Conservation (phyloP, 2,797 vertebrate species). For the Arnoldichthys spilopterus region DNA sequence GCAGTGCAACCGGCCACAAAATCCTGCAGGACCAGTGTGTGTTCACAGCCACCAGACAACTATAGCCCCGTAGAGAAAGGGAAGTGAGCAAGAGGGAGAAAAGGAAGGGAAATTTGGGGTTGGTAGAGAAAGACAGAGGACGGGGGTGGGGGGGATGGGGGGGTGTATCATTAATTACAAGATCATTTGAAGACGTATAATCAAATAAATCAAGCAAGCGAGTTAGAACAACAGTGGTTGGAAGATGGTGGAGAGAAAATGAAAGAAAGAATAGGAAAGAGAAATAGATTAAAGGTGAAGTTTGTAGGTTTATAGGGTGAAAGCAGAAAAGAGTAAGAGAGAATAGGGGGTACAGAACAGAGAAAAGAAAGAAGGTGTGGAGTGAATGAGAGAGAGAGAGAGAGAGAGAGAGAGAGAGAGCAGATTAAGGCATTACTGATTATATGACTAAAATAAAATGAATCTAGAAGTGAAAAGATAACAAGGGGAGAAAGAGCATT, state of each 20-base stretch:
- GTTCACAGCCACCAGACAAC: constrained; percentile 94
- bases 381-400: neutral
- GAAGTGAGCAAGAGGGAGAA: too few species aligned
- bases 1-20: constrained; percentile 83
- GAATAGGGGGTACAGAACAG: too few species aligned
- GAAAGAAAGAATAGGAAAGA: neutral
- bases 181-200: neutral
- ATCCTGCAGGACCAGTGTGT: constrained; percentile 94
- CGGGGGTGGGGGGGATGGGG: neutral
- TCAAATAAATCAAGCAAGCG: neutral
- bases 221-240: neutral
- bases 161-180: neutral
- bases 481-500: too few species aligned
- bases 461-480: too few species aligned
- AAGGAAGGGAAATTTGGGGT: neutral
- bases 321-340: neutral
- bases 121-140: neutral
- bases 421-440: too few species aligned
- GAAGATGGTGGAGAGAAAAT: neutral
- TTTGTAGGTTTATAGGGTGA: neutral
- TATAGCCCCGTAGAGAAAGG: constrained; percentile 62
- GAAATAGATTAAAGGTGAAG: neutral
- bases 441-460: too few species aligned
- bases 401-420: neutral
- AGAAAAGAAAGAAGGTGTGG: neutral